A percentile compares a stretch with the other conserved stretches of the same genome.
phyloP scores from a whole-genome alignment of 2,797 vertebrate genomes.

The Melanotaenia maccullochi region DNA sequence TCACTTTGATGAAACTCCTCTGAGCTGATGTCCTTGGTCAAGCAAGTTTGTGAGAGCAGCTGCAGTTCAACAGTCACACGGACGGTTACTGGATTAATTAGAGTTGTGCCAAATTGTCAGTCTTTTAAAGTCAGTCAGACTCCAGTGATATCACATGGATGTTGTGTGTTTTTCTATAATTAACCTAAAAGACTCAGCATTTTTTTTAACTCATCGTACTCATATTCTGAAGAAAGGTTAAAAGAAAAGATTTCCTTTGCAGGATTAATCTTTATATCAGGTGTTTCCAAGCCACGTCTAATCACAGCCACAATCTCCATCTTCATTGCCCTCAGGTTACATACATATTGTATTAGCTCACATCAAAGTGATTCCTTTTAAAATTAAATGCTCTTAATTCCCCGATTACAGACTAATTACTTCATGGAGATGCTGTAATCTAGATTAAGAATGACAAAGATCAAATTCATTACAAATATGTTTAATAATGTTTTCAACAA shows the following conservation, averaged over 20 bases:
- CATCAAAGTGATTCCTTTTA: slow-evolving; percentile 80
- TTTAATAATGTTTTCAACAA: background rate
- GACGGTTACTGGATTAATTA: slow-evolving; percentile 71
- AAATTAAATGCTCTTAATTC: slow-evolving; percentile 77
- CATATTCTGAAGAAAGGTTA: slow-evolving; percentile 62
- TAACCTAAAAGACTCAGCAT: slow-evolving; percentile 4
- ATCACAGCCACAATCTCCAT: slow-evolving; percentile 77
- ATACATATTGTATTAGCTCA: slow-evolving; percentile 77
- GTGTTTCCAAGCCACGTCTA: slow-evolving; percentile 71
- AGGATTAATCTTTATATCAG: slow-evolving; percentile 61
- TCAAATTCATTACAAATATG: slow-evolving; percentile 26
- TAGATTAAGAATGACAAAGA: slow-evolving; percentile 43
- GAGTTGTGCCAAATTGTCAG: slow-evolving; percentile 56
- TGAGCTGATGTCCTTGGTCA: slow-evolving; percentile 65
- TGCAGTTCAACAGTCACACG: slow-evolving; percentile 46
- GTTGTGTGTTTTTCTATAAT: background rate
- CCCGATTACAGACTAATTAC: slow-evolving; percentile 72
- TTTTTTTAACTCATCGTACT: slow-evolving; percentile 56
- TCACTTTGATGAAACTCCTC: slow-evolving; percentile 68
- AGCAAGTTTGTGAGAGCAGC: slow-evolving; percentile 54
- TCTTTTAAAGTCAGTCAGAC: slow-evolving; percentile 56
- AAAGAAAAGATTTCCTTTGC: slow-evolving; percentile 71
- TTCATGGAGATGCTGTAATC: slow-evolving; percentile 37
- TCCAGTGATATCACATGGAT: slow-evolving; percentile 28
- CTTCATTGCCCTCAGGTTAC: slow-evolving; percentile 75